phyloP scores from a whole-genome alignment of 2,888 invertebrate species.

The Priocnemis perturbator region DNA sequence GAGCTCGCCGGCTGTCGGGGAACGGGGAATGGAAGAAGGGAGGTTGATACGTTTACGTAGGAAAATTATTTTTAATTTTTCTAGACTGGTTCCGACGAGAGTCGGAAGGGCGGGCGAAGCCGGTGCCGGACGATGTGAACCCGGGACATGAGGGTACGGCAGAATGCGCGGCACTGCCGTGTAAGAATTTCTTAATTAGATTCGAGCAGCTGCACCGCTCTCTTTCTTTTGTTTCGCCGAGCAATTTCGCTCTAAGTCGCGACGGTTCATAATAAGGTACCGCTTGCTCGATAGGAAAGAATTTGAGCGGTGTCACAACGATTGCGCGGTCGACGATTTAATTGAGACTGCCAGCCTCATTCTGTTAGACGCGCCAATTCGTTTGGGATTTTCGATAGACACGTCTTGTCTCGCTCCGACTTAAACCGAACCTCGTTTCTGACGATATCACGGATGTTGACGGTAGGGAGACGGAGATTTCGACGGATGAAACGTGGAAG shows the following conservation, averaged over 20 bases:
- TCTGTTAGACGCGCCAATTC: too few species aligned
- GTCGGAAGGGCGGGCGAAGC: conserved; percentile 8
- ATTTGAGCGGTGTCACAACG: conserved; percentile 39
- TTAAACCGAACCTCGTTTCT: too few species aligned
- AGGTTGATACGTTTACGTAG: conserved; percentile 70
- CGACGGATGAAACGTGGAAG: too few species aligned
- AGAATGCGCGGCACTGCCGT: conserved; percentile 63
- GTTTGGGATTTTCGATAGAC: too few species aligned
- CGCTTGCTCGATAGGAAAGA: conserved; percentile 26
- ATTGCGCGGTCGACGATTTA: too few species aligned
- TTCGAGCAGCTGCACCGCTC: conserved; percentile 56
- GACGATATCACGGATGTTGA: too few species aligned
- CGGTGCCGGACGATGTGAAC: background rate
- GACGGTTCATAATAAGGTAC: conserved; percentile 32
- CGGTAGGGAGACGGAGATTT: too few species aligned
- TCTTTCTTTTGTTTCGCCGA: conserved; percentile 54
- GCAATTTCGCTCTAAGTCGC: conserved; percentile 54
- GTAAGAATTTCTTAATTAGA: conserved; percentile 73
- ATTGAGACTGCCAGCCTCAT: too few species aligned
- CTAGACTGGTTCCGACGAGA: conserved; percentile 45
- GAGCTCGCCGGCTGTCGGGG: conserved; percentile 43
- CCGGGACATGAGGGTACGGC: conserved; percentile 32
- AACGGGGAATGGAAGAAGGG: conserved; percentile 22
- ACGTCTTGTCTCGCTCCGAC: too few species aligned
- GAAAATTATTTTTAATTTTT: conserved; percentile 72